These are phyloP conservation scores for Taphrorychus bicolor DNA, from an alignment of 2,888 invertebrate genomes.

Conservation along the genomic window DNA sequence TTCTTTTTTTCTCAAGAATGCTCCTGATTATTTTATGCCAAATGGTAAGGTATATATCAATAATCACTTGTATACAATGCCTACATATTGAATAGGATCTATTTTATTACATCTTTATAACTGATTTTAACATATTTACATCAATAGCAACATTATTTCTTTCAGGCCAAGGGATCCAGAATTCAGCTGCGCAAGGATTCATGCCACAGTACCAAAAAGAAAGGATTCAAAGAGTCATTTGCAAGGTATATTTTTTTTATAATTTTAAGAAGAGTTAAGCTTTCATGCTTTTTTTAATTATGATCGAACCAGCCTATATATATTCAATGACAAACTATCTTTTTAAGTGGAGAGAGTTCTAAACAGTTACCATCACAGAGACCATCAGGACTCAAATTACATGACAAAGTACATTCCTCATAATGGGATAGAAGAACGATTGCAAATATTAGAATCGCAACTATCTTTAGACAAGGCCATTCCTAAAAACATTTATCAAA, in stretches of 20 bases:
- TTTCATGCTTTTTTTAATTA: neutral
- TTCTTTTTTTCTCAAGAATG: too few relatives aligned
- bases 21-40: too few relatives aligned
- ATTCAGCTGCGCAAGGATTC: slow-evolving; percentile 77
- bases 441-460: slow-evolving; percentile 70
- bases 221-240: slow-evolving; percentile 82
- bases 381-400: slow-evolving; percentile 60
- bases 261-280: neutral
- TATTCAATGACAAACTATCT: too few relatives aligned
- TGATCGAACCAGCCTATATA: too few relatives aligned
- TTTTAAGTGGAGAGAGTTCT: slow-evolving; percentile 71
- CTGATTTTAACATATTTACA: too few relatives aligned
- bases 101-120: too few relatives aligned
- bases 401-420: slow-evolving; percentile 59
- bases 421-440: slow-evolving; percentile 71
- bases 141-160: neutral
- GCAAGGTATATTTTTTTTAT: slow-evolving; percentile 65
- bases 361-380: slow-evolving; percentile 69
- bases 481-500: slow-evolving; percentile 69
- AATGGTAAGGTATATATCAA: too few relatives aligned
- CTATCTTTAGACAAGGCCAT: slow-evolving; percentile 65
- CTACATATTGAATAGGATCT: too few relatives aligned
- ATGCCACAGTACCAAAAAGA: slow-evolving; percentile 73
- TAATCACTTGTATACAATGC: too few relatives aligned
- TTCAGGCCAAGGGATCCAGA: slow-evolving; percentile 58